Evolutionary conservation across 1,140 invertebrate genomes (phyloP).

Genomic region (Atta cephalotes): DNA sequence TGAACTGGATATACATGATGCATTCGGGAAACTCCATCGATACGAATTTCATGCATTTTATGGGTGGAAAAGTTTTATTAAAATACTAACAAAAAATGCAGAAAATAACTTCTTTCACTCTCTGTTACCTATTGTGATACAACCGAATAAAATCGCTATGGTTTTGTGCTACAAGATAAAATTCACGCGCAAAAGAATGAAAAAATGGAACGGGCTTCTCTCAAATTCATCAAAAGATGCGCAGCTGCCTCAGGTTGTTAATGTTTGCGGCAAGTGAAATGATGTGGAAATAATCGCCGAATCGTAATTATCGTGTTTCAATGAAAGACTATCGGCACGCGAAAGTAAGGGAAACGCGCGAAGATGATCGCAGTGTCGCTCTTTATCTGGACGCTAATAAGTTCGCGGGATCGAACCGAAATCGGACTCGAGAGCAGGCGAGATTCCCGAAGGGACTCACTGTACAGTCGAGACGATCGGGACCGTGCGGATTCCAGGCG

Average conservation of each 20-base stretch:
- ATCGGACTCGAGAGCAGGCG: neutral
- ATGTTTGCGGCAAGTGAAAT: neutral
- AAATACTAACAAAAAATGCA: neutral
- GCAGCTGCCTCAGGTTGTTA: neutral
- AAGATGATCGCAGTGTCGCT: slow-evolving; percentile 80
- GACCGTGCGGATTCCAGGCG: slow-evolving; percentile 72
- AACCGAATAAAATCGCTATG: neutral
- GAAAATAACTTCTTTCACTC: neutral
- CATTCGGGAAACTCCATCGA: slow-evolving; percentile 5
- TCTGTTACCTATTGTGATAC: neutral
- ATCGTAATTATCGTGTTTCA: slow-evolving; percentile 34
- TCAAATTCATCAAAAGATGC: neutral
- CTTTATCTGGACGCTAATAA: slow-evolving; percentile 78
- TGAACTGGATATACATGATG: slow-evolving; percentile 25
- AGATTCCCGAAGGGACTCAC: slow-evolving; percentile 56
- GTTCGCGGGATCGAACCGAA: slow-evolving; percentile 52
- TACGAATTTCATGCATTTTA: slow-evolving; percentile 6
- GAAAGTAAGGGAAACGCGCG: slow-evolving; percentile 49
- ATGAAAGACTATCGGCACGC: slow-evolving; percentile 30
- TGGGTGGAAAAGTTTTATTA: slow-evolving; percentile 22
- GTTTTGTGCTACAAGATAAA: slow-evolving; percentile 20
- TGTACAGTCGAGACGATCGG: slow-evolving; percentile 54
- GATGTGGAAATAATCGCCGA: neutral
- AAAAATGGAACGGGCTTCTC: neutral
- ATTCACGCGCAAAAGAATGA: slow-evolving; percentile 14